Base-by-base conservation (phyloP, 2,113 vertebrate genomes). In the Diadophis punctatus region DNA sequence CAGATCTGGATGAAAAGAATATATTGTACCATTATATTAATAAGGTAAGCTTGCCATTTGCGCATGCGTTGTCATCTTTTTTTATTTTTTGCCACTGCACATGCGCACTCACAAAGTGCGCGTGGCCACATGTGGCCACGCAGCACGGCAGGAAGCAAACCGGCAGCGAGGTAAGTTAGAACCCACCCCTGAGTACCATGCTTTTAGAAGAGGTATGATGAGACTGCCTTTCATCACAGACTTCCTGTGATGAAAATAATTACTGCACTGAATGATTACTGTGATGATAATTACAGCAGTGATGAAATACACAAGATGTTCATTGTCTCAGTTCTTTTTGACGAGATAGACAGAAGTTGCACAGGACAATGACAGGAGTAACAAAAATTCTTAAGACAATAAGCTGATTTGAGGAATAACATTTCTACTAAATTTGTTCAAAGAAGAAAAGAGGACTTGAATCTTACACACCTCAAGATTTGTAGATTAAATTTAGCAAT, bases 401-500 rank as follows among this genome's bases (percentile, higher is more conserved):
- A 74, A 27, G 3, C 34, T 80, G n/a, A 39, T 22, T 39, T 49
- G 23, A 49, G 23, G 18, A 46, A 86, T 27, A 10, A 12, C 4
- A 12, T 86, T 49, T 86, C 46, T 86, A 48, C 11, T 86, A 49
- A 49, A 86, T 16, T 86, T 49, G 22, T 86, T 86, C 4, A 86
- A 86, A 34, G 46, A 86, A 87, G 20, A 93, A 89, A 87, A 8
- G 89, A 93, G 22, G 86, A 30, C 90, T 1, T 86, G 84, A 92
- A 14, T 12, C 93, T n/a, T 86, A 92, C 95, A 89, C 2, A 89
- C 90, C 8, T 48, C 52, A 49, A 91, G 22, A 89, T 49, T 90
- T 94, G 90, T 86, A 91, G 53, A 52, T 27, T 88, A 91, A 86
- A 48, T 23, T 93, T 86, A 91, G 18, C 8, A 93, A 90, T 87